phyloP scores from a whole-genome alignment of 2,113 vertebrate species.

The Zonotrichia leucophrys region DNA sequence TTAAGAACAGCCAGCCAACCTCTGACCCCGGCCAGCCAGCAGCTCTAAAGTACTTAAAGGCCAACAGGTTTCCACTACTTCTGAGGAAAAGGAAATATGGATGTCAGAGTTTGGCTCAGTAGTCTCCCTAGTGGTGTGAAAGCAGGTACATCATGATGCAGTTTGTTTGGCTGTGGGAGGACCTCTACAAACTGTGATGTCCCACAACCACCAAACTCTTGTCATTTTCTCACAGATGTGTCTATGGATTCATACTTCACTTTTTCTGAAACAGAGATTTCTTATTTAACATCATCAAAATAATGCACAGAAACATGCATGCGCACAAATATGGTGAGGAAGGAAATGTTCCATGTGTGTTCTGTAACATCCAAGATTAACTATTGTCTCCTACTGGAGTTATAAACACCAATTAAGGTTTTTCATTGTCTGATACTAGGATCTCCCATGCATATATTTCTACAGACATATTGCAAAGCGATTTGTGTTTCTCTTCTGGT shows the following conservation, averaged over 20 bases:
- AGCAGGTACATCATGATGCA: background rate
- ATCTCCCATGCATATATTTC: background rate
- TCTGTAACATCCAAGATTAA: background rate
- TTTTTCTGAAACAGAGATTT: background rate
- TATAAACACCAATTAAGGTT: background rate
- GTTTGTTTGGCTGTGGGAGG: background rate
- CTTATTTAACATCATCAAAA: background rate
- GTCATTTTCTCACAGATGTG: background rate
- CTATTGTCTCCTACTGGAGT: background rate
- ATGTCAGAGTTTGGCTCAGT: background rate
- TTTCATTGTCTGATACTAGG: background rate
- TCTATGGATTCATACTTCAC: background rate
- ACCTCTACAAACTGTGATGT: background rate
- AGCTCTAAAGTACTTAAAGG: background rate
- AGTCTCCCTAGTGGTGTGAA: background rate
- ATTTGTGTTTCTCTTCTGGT: background rate
- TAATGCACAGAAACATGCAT: background rate
- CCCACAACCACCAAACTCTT: background rate
- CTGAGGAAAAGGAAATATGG: background rate
- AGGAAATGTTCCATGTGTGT: background rate
- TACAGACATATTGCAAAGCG: background rate
- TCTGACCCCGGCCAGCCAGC: background rate
- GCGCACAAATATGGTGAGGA: background rate
- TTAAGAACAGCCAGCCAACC: background rate
- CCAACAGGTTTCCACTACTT: background rate